Evolutionary conservation across 2,888 invertebrate species (phyloP).

Genomic region (Aporophyla lueneburgensis): DNA sequence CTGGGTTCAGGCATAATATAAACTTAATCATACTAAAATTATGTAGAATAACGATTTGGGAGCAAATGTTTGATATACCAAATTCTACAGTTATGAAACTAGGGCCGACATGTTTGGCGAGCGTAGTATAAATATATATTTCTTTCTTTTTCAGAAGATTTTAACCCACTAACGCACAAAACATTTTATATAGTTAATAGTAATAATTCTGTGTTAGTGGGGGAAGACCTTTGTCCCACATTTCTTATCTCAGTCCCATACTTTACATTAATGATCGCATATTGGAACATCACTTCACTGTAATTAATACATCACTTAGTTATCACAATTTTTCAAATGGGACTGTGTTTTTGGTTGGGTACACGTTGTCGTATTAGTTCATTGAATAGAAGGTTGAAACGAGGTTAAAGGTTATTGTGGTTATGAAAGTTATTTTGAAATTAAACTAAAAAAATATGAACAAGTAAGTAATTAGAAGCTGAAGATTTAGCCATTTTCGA

Average conservation of each 20-base stretch:
- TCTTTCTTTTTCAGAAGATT: constrained; percentile 43
- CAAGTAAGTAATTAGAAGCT: too few relatives aligned
- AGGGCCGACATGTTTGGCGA: constrained; percentile 49
- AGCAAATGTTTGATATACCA: constrained; percentile 61
- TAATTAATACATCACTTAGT: constrained; percentile 58
- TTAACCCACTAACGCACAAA: constrained; percentile 43
- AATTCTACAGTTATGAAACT: constrained; percentile 54
- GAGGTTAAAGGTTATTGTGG: too few relatives aligned
- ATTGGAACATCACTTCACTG: constrained; percentile 60
- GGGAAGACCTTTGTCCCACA: constrained; percentile 23
- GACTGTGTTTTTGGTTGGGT: constrained; percentile 71
- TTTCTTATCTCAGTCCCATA: constrained; percentile 39
- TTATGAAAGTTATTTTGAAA: too few relatives aligned
- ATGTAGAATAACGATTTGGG: constrained; percentile 54
- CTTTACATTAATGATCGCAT: constrained; percentile 33
- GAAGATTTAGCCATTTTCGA: not conserved
- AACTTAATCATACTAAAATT: constrained; percentile 57
- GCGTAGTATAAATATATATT: constrained; percentile 56
- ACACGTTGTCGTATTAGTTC: constrained; percentile 62
- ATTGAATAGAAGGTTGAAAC: not conserved
- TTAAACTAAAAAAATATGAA: too few relatives aligned
- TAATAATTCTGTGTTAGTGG: constrained; percentile 57
- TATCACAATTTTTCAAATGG: constrained; percentile 67
- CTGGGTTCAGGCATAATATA: constrained; percentile 64
- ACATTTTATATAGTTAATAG: constrained; percentile 12